These are phyloP conservation scores for Drosophila sechellia DNA, from an alignment of 1,140 invertebrate species.

Conservation along the genomic window DNA sequence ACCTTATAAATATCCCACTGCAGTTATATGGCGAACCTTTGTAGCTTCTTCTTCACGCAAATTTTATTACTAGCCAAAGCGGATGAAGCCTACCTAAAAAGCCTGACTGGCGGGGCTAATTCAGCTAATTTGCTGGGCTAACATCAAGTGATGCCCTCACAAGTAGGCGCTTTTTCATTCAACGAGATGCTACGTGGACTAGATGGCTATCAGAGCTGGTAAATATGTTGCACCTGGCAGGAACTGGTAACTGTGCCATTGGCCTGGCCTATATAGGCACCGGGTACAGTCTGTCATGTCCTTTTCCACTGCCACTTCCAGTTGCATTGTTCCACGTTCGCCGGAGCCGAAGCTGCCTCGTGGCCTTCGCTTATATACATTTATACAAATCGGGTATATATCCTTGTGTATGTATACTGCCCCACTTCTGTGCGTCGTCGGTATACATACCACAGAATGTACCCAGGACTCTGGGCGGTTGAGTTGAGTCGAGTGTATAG, in stretches of 20 bases:
- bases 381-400: neutral
- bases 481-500: constrained; percentile 26
- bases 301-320: constrained; percentile 48
- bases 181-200: constrained; percentile 36
- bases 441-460: constrained; percentile 26
- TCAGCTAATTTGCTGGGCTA: constrained; percentile 9
- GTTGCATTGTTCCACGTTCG: constrained; percentile 64
- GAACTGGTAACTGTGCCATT: constrained; percentile 57
- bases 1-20: constrained; percentile 26
- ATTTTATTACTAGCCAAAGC: constrained; percentile 12
- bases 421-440: constrained; percentile 1
- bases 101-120: neutral
- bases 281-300: constrained; percentile 63
- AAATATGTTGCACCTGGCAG: constrained; percentile 7
- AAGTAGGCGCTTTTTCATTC: constrained; percentile 49
- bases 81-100: neutral
- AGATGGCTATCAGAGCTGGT: neutral
- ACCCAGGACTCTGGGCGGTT: constrained; percentile 29
- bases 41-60: constrained; percentile 9
- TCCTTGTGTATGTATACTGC: neutral
- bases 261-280: constrained; percentile 70
- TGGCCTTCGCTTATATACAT: constrained; percentile 14
- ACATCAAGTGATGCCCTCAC: neutral
- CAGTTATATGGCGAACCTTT: constrained; percentile 38
- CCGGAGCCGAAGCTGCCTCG: constrained; percentile 12